Evolutionary conservation across 2,888 invertebrate genomes (phyloP).

Genomic region (Drosophila conformis): DNA sequence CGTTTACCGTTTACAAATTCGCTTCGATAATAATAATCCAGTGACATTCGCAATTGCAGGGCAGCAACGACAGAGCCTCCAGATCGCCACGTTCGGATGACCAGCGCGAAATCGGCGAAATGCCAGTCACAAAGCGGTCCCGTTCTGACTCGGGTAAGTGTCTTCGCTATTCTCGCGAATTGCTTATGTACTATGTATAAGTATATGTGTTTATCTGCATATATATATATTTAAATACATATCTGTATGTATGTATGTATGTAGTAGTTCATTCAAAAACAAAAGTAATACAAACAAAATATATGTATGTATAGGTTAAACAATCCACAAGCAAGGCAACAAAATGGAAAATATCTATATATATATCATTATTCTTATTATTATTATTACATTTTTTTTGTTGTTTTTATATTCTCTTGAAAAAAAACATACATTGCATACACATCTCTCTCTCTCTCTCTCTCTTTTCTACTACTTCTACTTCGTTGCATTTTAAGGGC

Average conservation of each 20-base stretch:
- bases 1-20: not conserved
- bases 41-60: slow-evolving; percentile 61
- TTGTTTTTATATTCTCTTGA: slow-evolving; percentile 36
- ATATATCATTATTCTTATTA: slow-evolving; percentile 32
- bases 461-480: slow-evolving; percentile 61
- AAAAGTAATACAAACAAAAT: slow-evolving; percentile 20
- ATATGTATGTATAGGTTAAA: slow-evolving; percentile 50
- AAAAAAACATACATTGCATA: slow-evolving; percentile 55
- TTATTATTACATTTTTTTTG: slow-evolving; percentile 19
- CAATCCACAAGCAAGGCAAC: slow-evolving; percentile 46
- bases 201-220: slow-evolving; percentile 44
- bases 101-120: slow-evolving; percentile 76
- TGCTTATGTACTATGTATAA: slow-evolving; percentile 30
- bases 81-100: slow-evolving; percentile 82
- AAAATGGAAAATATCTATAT: slow-evolving; percentile 49
- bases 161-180: slow-evolving; percentile 26
- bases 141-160: slow-evolving; percentile 82
- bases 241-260: slow-evolving; percentile 49
- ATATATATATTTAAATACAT: slow-evolving; percentile 48
- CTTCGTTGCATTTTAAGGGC: slow-evolving; percentile 76
- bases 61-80: slow-evolving; percentile 83
- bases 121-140: slow-evolving; percentile 78
- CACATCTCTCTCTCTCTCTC: slow-evolving; percentile 65
- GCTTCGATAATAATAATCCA: slow-evolving; percentile 15
- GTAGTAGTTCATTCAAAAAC: slow-evolving; percentile 38